A percentile compares a stretch with the other conserved stretches of the same genome.
phyloP scores from a whole-genome alignment of 2,888 invertebrate genomes.

The Willowsia nigromaculata region DNA sequence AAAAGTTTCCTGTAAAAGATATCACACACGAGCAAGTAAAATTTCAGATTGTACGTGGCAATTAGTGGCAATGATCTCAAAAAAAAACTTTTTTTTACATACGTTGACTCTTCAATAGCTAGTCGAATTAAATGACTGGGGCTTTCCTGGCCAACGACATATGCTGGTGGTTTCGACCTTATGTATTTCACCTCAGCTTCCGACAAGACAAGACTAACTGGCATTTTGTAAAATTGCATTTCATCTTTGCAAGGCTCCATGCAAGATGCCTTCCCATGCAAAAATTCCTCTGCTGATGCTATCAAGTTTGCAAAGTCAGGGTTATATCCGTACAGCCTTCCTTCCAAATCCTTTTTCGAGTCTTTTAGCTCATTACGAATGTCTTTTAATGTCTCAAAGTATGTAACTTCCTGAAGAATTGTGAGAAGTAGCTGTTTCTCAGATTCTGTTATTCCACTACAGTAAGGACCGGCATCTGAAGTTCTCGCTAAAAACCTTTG shows the following conservation, averaged over 20 bases:
- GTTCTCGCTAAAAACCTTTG: slow-evolving; percentile 31
- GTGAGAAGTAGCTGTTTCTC: slow-evolving; percentile 58
- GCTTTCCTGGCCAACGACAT: slow-evolving; percentile 38
- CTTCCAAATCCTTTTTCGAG: slow-evolving; percentile 62
- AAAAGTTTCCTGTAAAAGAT: slow-evolving; percentile 51
- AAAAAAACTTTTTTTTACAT: no score
- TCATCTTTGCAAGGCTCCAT: slow-evolving; percentile 56
- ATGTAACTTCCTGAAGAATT: slow-evolving; percentile 48
- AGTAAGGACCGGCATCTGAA: slow-evolving; percentile 46
- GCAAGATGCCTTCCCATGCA: slow-evolving; percentile 61
- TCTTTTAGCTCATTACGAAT: slow-evolving; percentile 62
- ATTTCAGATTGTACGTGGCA: no score
- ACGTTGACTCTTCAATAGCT: slow-evolving; percentile 66
- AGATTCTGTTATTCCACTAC: slow-evolving; percentile 11
- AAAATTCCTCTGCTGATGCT: slow-evolving; percentile 58
- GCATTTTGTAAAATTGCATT: slow-evolving; percentile 59
- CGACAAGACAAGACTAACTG: slow-evolving; percentile 36
- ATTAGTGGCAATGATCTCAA: no score
- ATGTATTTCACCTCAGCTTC: slow-evolving; percentile 55
- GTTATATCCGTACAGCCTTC: slow-evolving; percentile 55
- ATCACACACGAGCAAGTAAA: no score
- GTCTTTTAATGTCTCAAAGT: slow-evolving; percentile 61
- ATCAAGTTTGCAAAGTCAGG: slow-evolving; percentile 59
- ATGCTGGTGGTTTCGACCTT: slow-evolving; percentile 26
- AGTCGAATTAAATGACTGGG: slow-evolving; percentile 17